Evolutionary conservation across 2,797 vertebrate species (phyloP), one percentile per base, ranked within the genome.

Genomic region (Ceryle rudis): DNA sequence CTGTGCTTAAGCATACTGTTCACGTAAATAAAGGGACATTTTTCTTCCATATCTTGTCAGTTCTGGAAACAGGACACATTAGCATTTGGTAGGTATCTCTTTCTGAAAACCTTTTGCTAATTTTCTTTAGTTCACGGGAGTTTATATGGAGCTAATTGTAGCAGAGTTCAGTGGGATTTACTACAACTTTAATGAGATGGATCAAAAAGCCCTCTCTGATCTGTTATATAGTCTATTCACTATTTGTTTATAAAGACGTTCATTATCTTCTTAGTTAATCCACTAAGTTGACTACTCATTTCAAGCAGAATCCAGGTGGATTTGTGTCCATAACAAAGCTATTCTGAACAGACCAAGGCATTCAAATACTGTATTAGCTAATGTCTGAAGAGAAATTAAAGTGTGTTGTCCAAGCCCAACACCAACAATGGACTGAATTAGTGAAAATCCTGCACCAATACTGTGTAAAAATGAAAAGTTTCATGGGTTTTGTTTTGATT

Each of bases 161-260:
- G 64, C 37, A 23, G 91, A 89, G 70, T 94, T 97, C 9, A 4
- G 37, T 71, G 70, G 90, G 91, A 96, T 97, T 96, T 96, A 92
- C 67, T 94, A 73, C 91, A 90, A 37, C 39, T 97, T 96, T 97
- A 98, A 95, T 93, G 72, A 89, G 49, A 89, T 20, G 25, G 71
- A 96, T 91, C 77, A 92, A 91, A 95, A 96, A 89, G 15, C 33
- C 15, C 60, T 86, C 60, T 94, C 84, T 95, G 60, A 93, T 96
- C 95, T 93, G 60, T 93, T 95, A 70, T 62, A 82, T 87, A 96
- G 91, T 78, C 82, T 91, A 72, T 85, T 95, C 86, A 96, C 92
- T 95, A 81, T 73, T 95, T 84, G 95, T 97, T 97, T 95, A 91
- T 89, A 86, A 94, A 96, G 86, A 97, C 96, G 97, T 97, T 97